phyloP scores from a whole-genome alignment of 2,888 invertebrate species.

The Scaptomyza caliginosa region DNA sequence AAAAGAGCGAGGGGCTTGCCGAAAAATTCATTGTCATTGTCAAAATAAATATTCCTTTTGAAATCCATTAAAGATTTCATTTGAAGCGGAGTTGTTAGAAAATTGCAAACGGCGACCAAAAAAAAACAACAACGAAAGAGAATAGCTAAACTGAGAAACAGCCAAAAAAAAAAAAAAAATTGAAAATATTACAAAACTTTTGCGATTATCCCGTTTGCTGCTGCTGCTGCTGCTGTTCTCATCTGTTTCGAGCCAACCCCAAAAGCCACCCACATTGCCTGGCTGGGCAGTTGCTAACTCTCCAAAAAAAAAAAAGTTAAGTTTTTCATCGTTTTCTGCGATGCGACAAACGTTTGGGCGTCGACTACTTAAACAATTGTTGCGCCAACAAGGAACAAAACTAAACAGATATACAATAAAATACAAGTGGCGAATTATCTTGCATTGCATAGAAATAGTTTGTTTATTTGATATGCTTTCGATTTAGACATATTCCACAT shows the following conservation, averaged over 20 bases:
- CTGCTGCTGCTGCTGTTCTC: slow-evolving; percentile 1
- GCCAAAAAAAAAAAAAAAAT: slow-evolving; percentile 45
- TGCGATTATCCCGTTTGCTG: slow-evolving; percentile 61
- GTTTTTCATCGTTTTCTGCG: slow-evolving; percentile 46
- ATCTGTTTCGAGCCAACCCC: neutral
- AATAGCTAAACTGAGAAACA: slow-evolving; percentile 24
- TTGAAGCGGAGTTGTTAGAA: slow-evolving; percentile 63
- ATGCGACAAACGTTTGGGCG: slow-evolving; percentile 51
- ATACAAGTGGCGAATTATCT: too few relatives aligned
- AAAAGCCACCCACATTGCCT: neutral
- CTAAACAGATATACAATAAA: neutral
- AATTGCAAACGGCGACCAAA: slow-evolving; percentile 52
- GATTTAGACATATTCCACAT: neutral
- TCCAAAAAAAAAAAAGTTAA: slow-evolving; percentile 42
- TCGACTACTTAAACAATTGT: slow-evolving; percentile 56
- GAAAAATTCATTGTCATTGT: slow-evolving; percentile 68
- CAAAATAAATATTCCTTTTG: slow-evolving; percentile 71
- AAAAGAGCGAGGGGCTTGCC: slow-evolving; percentile 1
- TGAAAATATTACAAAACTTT: slow-evolving; percentile 67
- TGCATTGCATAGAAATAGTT: neutral
- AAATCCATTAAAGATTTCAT: slow-evolving; percentile 70
- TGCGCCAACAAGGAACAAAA: slow-evolving; percentile 43
- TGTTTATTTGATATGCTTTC: neutral
- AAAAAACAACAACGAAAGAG: slow-evolving; percentile 13
- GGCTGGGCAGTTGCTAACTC: slow-evolving; percentile 1